Evolutionary conservation across 2,888 invertebrate genomes (phyloP).

Genomic region (Drosophila longiperda): DNA sequence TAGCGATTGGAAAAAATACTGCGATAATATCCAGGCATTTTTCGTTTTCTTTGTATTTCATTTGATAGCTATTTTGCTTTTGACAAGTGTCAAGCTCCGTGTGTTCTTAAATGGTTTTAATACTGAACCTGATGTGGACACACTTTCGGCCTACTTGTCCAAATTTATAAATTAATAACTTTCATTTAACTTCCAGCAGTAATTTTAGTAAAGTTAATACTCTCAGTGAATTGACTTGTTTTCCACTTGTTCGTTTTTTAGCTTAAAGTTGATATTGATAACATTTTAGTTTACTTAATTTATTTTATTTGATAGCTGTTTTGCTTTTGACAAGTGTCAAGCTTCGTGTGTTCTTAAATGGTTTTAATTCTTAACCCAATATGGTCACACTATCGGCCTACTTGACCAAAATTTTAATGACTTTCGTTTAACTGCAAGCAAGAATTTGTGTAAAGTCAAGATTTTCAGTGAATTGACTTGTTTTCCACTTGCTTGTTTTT

Average conservation of each 20-base stretch:
- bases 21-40: constrained; percentile 51
- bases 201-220: no score
- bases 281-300: not conserved
- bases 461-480: no score
- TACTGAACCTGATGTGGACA: not conserved
- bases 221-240: no score
- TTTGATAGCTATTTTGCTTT: not conserved
- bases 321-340: constrained; percentile 2
- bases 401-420: not conserved
- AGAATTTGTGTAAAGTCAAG: no score
- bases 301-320: not conserved
- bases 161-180: not conserved
- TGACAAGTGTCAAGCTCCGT: not conserved
- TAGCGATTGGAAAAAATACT: constrained; percentile 64
- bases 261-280: no score
- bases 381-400: not conserved
- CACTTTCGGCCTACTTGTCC: not conserved
- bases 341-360: not conserved
- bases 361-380: not conserved
- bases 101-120: not conserved
- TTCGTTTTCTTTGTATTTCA: not conserved
- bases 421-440: no score
- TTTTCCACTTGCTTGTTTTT: no score
- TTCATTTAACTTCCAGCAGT: no score
- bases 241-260: no score